Conservation (phyloP, 2,113 vertebrate genomes). For the Lycaon pictus region DNA sequence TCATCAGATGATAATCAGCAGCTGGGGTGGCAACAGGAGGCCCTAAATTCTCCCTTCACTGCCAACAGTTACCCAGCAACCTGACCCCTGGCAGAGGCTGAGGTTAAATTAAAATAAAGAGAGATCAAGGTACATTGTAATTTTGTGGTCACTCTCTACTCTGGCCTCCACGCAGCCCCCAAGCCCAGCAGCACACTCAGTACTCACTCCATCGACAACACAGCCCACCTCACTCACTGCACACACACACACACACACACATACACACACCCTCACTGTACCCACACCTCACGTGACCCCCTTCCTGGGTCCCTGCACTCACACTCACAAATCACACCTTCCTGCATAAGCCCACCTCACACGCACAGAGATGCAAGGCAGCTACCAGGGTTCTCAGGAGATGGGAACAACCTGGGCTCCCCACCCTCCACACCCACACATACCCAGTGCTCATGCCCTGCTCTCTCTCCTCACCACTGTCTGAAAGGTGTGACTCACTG, state of each 20-base stretch:
- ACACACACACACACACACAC: background rate
- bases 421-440: constrained; percentile 50
- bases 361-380: background rate
- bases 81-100: constrained; percentile 12
- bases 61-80: constrained; percentile 56
- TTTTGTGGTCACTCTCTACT: constrained; percentile 63
- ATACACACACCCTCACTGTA: rapidly evolving
- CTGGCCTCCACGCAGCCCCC: constrained; percentile 46
- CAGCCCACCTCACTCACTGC: background rate
- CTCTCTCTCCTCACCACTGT: constrained; percentile 39
- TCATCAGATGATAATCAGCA: constrained; percentile 34
- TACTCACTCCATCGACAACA: background rate
- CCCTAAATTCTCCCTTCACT: constrained; percentile 27
- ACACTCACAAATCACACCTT: background rate
- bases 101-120: constrained; percentile 71
- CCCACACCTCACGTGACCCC: background rate
- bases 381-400: background rate
- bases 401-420: background rate
- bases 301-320: background rate
- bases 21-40: background rate
- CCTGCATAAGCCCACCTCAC: background rate
- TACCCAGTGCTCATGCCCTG: background rate
- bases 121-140: constrained; percentile 61
- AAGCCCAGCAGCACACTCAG: background rate
- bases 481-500: constrained; percentile 67